Conservation (phyloP, 2,888 invertebrate species). For the Hyposoter didymator region DNA sequence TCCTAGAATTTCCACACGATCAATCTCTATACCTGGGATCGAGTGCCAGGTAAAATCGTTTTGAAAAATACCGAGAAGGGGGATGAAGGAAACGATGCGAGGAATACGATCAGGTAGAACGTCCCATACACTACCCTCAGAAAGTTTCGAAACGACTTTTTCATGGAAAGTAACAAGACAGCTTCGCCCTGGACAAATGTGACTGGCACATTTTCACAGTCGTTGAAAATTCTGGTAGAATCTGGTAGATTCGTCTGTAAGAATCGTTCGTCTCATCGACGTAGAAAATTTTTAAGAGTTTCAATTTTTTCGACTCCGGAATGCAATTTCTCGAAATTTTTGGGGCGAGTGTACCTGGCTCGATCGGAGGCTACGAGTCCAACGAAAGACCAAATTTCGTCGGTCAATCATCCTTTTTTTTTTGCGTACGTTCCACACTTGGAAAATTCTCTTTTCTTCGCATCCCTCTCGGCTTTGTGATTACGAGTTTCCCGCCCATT, state of each 20-base stretch:
- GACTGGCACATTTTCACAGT: no score
- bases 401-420: slow-evolving; percentile 11
- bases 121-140: not conserved
- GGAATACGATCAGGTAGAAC: slow-evolving; percentile 38
- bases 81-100: slow-evolving; percentile 44
- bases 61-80: slow-evolving; percentile 38
- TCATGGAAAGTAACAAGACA: not conserved
- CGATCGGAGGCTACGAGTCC: not conserved
- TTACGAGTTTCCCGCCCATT: slow-evolving; percentile 9
- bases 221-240: no score
- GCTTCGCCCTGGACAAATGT: no score
- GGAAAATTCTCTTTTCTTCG: not conserved
- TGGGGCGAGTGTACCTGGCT: not conserved
- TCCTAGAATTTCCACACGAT: slow-evolving; percentile 42
- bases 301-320: not conserved
- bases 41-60: slow-evolving; percentile 47
- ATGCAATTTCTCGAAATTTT: not conserved
- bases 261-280: no score
- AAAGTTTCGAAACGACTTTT: not conserved
- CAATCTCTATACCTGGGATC: slow-evolving; percentile 33
- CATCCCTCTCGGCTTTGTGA: not conserved
- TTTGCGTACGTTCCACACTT: not conserved
- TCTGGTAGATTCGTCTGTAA: no score
- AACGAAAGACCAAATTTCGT: not conserved
- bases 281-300: no score